Base-by-base conservation (phyloP, 2,113 vertebrate genomes). In the Oryzias celebensis region DNA sequence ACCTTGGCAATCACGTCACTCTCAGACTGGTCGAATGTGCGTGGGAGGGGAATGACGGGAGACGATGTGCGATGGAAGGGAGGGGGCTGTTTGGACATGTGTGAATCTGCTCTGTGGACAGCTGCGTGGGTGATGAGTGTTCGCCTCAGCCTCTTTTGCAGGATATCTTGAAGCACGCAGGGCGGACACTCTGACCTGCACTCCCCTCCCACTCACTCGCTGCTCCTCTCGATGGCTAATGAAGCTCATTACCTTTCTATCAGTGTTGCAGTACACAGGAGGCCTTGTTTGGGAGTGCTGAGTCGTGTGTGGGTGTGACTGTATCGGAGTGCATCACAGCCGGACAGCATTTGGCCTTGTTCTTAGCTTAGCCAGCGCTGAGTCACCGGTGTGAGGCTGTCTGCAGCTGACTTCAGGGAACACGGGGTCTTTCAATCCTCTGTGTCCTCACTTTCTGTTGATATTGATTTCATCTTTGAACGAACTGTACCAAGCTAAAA, bases 1-100 rank as follows among this genome's bases (percentile, higher is more conserved):
- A 92, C 85, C 83, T 91, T 87, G 77, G 85, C 83, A 81, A 80
- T 86, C 84, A 84, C 85, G 85, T 89, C 89, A 83, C 76, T 86
- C 75, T 82, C 84, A 85, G 82, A 71, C 73, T 57, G 75, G 76
- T 58, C 69, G 62, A 82, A 79, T 75, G 67, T 78, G 68, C 14
- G 56, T 75, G 65, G 58, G 71, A 2, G 43, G 6, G 26, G 68
- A 36, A 36, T 36, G 28, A 52, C 43, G 36, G 12, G 52, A 44
- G 50, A 26, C 73, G 76, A 69, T 75, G 72, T 71, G 58, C 14
- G 69, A 72, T 46, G 1, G 67, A 55, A 60, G 45, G 71, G 67
- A 67, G 70, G 75, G 54, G 55, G 71, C 23, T 57, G 48, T 52
- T 71, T 68, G n/a, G 53, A 52, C 51, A 57, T 43, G 22, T 58